Conservation (phyloP, 1,140 invertebrate species). For the Papilio polytes region DNA sequence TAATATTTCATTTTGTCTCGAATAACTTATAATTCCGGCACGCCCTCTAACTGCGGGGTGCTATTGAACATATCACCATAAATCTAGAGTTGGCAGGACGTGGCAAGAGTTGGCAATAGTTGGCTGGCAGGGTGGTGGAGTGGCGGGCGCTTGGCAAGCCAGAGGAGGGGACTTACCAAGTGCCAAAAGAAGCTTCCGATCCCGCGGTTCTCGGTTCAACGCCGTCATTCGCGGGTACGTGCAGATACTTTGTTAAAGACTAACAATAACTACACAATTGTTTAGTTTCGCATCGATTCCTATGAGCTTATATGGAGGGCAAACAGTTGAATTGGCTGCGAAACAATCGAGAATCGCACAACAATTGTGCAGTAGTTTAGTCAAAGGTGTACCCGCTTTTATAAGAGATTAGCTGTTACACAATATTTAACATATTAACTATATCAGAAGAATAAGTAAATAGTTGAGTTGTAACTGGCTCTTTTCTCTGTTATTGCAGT, state of each 20-base stretch:
- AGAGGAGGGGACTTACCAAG: conserved; percentile 42
- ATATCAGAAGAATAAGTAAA: too few relatives aligned
- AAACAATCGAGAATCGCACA: too few relatives aligned
- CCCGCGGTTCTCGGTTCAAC: conserved; percentile 41
- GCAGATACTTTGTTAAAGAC: not conserved
- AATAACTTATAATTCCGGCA: conserved; percentile 36
- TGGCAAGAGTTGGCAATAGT: not conserved
- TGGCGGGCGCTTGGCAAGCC: conserved; percentile 38
- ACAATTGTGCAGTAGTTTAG: too few relatives aligned
- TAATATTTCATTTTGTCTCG: conserved; percentile 32
- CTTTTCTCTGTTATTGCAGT: too few relatives aligned
- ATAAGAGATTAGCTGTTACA: not conserved
- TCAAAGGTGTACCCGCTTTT: too few relatives aligned
- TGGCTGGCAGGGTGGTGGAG: not conserved
- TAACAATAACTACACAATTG: too few relatives aligned
- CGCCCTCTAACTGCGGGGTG: conserved; percentile 30
- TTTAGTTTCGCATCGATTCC: too few relatives aligned
- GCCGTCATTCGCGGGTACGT: not conserved
- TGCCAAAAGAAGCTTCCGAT: conserved; percentile 44
- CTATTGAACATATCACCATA: conserved; percentile 47
- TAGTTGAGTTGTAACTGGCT: too few relatives aligned
- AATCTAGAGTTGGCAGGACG: conserved; percentile 41
- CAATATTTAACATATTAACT: too few relatives aligned
- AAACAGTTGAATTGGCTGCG: too few relatives aligned
- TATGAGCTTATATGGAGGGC: too few relatives aligned